A percentile compares a stretch with the other conserved stretches of the same genome.
Evolutionary conservation across 2,888 invertebrate genomes (phyloP).

Genomic region (Drosophila nr. fundita): DNA sequence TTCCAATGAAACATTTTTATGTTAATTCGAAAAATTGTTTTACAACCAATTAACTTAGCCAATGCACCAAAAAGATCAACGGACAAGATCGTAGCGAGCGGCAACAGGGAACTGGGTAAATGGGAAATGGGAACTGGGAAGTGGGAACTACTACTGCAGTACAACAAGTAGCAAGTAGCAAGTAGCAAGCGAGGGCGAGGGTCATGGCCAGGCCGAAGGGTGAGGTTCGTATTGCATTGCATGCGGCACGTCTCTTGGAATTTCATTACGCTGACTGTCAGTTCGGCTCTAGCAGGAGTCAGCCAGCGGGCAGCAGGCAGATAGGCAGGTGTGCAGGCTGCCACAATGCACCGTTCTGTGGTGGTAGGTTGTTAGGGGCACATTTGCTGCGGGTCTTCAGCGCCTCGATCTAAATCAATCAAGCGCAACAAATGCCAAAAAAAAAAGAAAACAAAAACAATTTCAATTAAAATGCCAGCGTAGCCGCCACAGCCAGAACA

Average conservation of each 20-base stretch:
- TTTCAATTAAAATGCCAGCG: conserved; percentile 82
- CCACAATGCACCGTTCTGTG: conserved; percentile 2
- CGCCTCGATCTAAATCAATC: conserved; percentile 81
- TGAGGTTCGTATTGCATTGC: conserved; percentile 61
- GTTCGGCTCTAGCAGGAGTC: conserved; percentile 53
- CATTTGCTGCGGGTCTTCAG: conserved; percentile 60
- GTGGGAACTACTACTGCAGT: conserved; percentile 9
- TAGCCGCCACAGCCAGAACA: conserved; percentile 22
- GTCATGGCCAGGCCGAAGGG: conserved; percentile 19
- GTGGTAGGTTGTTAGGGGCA: conserved; percentile 40
- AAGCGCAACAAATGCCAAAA: conserved; percentile 71
- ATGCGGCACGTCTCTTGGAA: conserved; percentile 68
- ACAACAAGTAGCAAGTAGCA: conserved; percentile 1
- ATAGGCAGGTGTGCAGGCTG: conserved; percentile 12
- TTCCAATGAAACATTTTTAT: conserved; percentile 81
- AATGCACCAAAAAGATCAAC: conserved; percentile 82
- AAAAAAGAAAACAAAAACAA: conserved; percentile 61
- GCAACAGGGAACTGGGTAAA: conserved; percentile 26
- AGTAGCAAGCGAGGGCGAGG: conserved; percentile 26
- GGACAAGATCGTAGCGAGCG: conserved; percentile 72
- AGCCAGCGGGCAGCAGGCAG: conserved; percentile 69
- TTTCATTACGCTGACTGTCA: conserved; percentile 65
- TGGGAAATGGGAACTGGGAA: conserved; percentile 24
- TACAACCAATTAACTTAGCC: conserved; percentile 83
- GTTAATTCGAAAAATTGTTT: conserved; percentile 81